Evolutionary conservation across 1,140 invertebrate species (phyloP).

Genomic region (Cecropterus lyciades): DNA sequence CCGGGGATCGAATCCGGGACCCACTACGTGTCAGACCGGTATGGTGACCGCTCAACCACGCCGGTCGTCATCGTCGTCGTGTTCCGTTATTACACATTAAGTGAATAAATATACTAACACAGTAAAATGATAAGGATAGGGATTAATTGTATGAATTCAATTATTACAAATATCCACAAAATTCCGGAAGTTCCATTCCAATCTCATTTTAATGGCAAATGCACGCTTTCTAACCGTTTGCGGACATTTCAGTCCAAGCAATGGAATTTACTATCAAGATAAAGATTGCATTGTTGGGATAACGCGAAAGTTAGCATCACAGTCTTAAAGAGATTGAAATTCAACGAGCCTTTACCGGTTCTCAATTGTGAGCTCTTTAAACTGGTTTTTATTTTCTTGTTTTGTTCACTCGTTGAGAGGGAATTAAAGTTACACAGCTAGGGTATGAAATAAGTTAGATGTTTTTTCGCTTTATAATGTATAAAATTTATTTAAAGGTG

Average conservation of each 20-base stretch:
- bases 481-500: too few species aligned
- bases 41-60: too few species aligned
- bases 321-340: conserved; percentile 42
- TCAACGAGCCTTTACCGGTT: conserved; percentile 39
- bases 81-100: too few species aligned
- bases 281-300: conserved; percentile 38
- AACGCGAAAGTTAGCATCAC: conserved; percentile 34
- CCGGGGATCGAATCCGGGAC: too few species aligned
- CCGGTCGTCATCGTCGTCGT: too few species aligned
- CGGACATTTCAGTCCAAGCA: conserved; percentile 28
- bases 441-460: too few species aligned
- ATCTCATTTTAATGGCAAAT: conserved; percentile 17
- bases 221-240: conserved; percentile 10
- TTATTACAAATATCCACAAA: neutral
- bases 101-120: too few species aligned
- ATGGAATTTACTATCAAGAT: conserved; percentile 39
- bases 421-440: neutral
- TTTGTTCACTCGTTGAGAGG: conserved; percentile 18
- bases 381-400: conserved; percentile 2
- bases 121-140: too few species aligned
- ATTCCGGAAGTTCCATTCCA: neutral
- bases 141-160: neutral
- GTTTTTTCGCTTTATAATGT: too few species aligned
- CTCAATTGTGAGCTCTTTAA: conserved; percentile 23
- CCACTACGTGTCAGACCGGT: too few species aligned